Evolutionary conservation across 1,140 invertebrate genomes (phyloP), one percentile per base, ranked within the genome.

Genomic region (Dendrolimus punctatus): DNA sequence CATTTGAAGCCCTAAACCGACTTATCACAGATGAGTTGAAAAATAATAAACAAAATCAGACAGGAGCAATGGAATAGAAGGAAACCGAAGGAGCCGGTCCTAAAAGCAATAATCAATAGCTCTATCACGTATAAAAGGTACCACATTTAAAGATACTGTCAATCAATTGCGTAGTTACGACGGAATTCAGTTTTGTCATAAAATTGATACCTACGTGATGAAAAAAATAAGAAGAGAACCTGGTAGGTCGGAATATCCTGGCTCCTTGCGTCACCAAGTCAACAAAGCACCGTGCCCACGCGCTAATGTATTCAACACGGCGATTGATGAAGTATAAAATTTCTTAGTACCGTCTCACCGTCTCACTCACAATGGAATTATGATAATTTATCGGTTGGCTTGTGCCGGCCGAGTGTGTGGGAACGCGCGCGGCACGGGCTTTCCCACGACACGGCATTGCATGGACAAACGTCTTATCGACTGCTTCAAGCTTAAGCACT

Each of bases 311-410:
- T 84, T 86, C 82, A 83, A 76, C 73, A 63, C 79, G 68, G 66
- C 83, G 78, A 84, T 84, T 83, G 80, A 84, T 86, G 80, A 84
- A 84, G 80, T 84, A 84, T 84, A 80, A 83, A 83, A 86, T 86
- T 86, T 86, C 83, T 84, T 79, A 77, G 82, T 81, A 86, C 73
- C 78, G 80, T 83, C 80, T 83, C 82, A 86, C 73, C 78, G 80
- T 83, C 80, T 83, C 82, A 81, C 77, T 83, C 80, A 86, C 83
- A 86, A 86, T 86, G 75, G 80, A 84, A 86, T 86, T 86, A 86
- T 86, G 83, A 86, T 86, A 84, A 86, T 86, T 86, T 86, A 86
- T 86, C 83, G 83, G 75, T 83, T 86, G 83, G 83, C 83, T 86
- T 86, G 83, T 86, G 83, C 83, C 83, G 78, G 76, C 71, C 72